These are phyloP conservation scores for Sebastes elongatus DNA, from an alignment of 2,797 vertebrate genomes.

Conservation along the genomic window DNA sequence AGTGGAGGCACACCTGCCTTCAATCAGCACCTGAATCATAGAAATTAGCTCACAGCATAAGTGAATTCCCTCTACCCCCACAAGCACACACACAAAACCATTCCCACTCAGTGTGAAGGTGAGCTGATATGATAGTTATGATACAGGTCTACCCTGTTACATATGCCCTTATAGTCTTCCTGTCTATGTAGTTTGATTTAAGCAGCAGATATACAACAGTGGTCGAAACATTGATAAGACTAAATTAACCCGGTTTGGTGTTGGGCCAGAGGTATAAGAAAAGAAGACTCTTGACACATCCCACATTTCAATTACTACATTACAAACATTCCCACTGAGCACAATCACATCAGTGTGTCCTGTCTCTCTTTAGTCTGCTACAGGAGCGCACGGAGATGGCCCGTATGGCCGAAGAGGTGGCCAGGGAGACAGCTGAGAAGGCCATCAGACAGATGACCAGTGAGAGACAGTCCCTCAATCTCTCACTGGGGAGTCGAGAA, in stretches of 20 bases:
- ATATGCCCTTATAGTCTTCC: background rate
- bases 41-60: no score
- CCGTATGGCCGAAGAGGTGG: conserved; percentile 81
- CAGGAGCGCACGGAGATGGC: conserved; percentile 77
- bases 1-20: no score
- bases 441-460: conserved; percentile 78
- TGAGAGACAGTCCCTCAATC: conserved; percentile 71
- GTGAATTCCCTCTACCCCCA: no score
- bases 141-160: no score
- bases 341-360: background rate
- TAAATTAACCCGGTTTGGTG: background rate
- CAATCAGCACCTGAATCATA: no score
- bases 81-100: no score
- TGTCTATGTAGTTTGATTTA: background rate
- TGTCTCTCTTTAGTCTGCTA: conserved; percentile 60
- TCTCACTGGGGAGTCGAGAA: conserved; percentile 74
- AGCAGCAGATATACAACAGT: background rate
- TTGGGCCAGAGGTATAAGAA: background rate
- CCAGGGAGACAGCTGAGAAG: conserved; percentile 78
- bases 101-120: no score
- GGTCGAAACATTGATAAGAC: background rate
- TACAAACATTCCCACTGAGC: background rate
- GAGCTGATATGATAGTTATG: no score
- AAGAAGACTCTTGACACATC: background rate
- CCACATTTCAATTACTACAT: background rate